phyloP scores from a whole-genome alignment of 2,113 vertebrate species.

The Urocynchramus pylzowi region DNA sequence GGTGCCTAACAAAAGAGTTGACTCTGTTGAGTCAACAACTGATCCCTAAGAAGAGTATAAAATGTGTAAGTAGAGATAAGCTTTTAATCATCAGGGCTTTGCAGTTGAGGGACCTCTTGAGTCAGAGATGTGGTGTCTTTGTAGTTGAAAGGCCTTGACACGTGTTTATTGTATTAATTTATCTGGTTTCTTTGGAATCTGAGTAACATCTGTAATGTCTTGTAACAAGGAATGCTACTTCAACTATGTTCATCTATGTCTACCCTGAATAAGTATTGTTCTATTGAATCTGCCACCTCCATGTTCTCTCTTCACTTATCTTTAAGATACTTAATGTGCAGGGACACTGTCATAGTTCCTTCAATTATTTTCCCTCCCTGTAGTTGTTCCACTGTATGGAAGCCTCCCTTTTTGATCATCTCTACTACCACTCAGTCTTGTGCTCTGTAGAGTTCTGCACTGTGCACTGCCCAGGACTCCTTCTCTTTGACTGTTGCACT shows the following conservation, averaged over 20 bases:
- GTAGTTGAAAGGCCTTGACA: neutral
- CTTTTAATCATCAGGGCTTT: neutral
- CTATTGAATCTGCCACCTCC: neutral
- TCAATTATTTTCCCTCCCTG: neutral
- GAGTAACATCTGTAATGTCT: neutral
- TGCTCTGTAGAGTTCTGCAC: neutral
- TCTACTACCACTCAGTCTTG: neutral
- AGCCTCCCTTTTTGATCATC: neutral
- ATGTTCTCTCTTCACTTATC: neutral
- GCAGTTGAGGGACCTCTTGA: neutral
- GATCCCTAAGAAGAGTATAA: neutral
- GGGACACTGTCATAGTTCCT: neutral
- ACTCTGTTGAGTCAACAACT: neutral
- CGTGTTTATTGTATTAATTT: neutral
- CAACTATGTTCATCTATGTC: neutral
- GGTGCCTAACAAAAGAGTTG: neutral
- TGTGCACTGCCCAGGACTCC: neutral
- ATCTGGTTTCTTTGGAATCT: neutral
- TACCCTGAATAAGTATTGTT: neutral
- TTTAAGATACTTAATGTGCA: neutral
- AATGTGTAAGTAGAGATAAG: neutral
- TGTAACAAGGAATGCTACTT: neutral
- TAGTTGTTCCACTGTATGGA: neutral
- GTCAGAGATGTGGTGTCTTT: neutral
- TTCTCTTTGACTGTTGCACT: neutral